Conservation (phyloP, 2,113 vertebrate species). For the Edolisoma coerulescens region DNA sequence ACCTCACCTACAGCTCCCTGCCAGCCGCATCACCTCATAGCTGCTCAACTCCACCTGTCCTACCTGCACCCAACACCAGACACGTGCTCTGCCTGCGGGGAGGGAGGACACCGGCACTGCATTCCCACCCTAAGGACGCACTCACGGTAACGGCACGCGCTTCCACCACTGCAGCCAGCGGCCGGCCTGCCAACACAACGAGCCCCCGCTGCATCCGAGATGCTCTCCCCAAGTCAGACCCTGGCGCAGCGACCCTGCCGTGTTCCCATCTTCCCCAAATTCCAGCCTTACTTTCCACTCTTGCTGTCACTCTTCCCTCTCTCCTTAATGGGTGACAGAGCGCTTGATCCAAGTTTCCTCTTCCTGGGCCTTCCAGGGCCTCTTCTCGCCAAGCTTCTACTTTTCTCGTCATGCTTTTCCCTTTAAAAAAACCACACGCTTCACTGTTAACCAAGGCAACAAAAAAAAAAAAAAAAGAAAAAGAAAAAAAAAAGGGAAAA, state of each 20-base stretch:
- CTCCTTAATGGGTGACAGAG: conserved; percentile 80
- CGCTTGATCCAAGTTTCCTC: conserved; percentile 84
- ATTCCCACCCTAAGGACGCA: not conserved
- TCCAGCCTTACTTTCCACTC: conserved; percentile 88
- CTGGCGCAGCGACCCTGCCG: conserved; percentile 10
- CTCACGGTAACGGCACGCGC: not conserved
- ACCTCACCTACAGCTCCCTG: not conserved
- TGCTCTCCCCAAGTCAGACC: not conserved
- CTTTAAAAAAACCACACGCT: conserved; percentile 83
- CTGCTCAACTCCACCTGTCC: not conserved
- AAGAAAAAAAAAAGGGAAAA: not conserved
- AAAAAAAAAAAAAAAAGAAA: not conserved
- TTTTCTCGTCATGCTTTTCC: conserved; percentile 91
- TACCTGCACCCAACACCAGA: not conserved
- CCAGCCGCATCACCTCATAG: not conserved
- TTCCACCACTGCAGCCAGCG: not conserved
- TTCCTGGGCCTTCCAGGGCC: conserved; percentile 95
- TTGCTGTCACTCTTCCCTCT: conserved; percentile 85
- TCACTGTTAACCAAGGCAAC: conserved; percentile 71
- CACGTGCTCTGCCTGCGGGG: not conserved
- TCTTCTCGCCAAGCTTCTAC: conserved; percentile 86
- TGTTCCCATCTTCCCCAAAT: conserved; percentile 59
- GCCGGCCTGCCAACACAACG: not conserved
- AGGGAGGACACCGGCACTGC: not conserved
- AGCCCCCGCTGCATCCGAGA: not conserved